Conservation (phyloP, 2,113 vertebrate genomes). For the Corvus hawaiiensis region DNA sequence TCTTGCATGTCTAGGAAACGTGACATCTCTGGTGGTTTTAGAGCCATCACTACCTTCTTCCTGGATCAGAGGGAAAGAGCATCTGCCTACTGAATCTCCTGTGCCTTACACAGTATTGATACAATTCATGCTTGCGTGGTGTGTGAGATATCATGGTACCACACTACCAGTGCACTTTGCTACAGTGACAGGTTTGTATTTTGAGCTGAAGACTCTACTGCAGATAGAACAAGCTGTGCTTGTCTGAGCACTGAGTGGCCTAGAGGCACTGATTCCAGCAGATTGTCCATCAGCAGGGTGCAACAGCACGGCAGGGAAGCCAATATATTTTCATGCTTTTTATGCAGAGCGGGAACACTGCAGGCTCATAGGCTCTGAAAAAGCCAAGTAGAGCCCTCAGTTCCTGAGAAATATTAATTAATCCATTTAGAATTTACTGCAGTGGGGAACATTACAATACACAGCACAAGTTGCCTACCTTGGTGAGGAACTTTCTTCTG, state of each 20-base stretch:
- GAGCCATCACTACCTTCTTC: neutral
- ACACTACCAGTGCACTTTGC: neutral
- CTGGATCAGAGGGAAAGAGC: neutral
- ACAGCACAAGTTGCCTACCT: slow-evolving; percentile 70
- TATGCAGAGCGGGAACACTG: neutral
- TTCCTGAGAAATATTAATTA: neutral
- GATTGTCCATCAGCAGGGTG: neutral
- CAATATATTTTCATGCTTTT: neutral
- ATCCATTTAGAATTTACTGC: neutral
- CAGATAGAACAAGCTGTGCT: neutral
- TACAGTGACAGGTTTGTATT: neutral
- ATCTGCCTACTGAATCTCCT: neutral
- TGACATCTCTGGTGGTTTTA: neutral
- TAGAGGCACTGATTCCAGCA: neutral
- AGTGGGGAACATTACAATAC: neutral
- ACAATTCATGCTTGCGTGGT: neutral
- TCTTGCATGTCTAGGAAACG: neutral
- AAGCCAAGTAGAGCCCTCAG: neutral
- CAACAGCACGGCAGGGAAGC: neutral
- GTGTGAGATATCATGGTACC: neutral
- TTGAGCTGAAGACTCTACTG: neutral
- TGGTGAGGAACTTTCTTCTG: slow-evolving; percentile 78
- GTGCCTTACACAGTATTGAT: neutral
- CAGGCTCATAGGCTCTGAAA: neutral
- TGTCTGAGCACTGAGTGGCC: neutral